Conservation (phyloP, 2,888 invertebrate species). For the Lepidocyrtinus sp. region DNA sequence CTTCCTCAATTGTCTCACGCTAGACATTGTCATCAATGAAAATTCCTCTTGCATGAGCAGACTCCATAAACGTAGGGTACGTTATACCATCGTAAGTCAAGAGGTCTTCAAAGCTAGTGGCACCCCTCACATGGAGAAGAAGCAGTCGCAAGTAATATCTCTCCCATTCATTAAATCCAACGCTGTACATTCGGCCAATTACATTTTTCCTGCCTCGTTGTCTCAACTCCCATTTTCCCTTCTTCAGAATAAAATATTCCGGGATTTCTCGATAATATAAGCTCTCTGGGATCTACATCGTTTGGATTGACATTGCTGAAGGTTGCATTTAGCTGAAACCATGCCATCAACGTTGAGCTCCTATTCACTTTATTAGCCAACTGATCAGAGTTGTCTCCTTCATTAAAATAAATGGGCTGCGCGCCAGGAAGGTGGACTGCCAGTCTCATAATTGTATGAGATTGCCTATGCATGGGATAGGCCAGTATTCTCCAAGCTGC, state of each 20-base stretch:
- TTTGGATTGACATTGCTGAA: slow-evolving; percentile 9
- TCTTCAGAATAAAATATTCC: background rate
- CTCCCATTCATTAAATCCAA: slow-evolving; percentile 50
- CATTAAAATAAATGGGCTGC: slow-evolving; percentile 59
- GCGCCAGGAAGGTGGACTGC: background rate
- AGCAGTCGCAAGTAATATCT: slow-evolving; percentile 69
- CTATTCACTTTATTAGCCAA: slow-evolving; percentile 47
- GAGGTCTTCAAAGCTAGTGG: slow-evolving; percentile 70
- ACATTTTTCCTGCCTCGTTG: background rate
- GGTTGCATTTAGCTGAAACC: background rate
- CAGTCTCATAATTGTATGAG: background rate
- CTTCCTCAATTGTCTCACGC: background rate
- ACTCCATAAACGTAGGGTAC: background rate
- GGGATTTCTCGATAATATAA: background rate
- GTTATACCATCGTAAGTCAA: slow-evolving; percentile 14
- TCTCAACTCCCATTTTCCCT: background rate
- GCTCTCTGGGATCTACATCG: background rate
- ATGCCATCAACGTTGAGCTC: slow-evolving; percentile 5
- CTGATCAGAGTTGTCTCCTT: slow-evolving; percentile 44
- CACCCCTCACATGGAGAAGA: slow-evolving; percentile 68
- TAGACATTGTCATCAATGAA: background rate
- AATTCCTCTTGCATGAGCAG: background rate
- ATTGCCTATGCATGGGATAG: slow-evolving; percentile 17
- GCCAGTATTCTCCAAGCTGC: slow-evolving; percentile 58
- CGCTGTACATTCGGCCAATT: too few relatives aligned